A percentile compares a stretch with the other conserved stretches of the same genome.
These are phyloP conservation scores for Trissolcus japonicus DNA, from an alignment of 2,888 invertebrate genomes.

Conservation along the genomic window DNA sequence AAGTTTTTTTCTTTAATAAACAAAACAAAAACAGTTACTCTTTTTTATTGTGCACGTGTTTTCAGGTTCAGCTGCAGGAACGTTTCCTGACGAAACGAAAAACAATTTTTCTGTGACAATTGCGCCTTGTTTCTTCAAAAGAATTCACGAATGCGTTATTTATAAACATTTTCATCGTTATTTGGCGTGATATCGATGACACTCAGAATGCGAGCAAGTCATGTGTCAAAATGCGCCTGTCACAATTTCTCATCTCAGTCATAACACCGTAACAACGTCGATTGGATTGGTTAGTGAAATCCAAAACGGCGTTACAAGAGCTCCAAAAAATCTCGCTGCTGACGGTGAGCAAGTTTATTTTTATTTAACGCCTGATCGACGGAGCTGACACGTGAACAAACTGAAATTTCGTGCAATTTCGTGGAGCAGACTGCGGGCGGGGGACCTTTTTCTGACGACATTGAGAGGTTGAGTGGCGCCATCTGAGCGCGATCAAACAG, in stretches of 20 bases:
- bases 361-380: neutral
- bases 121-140: conserved; percentile 13
- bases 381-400: neutral
- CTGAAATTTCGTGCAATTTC: too few relatives aligned
- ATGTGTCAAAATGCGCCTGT: neutral
- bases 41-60: neutral
- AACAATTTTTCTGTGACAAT: conserved; percentile 50
- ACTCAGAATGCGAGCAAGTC: conserved; percentile 1
- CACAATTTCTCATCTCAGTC: conserved; percentile 1
- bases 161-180: conserved; percentile 33
- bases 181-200: neutral
- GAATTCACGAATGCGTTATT: conserved; percentile 34
- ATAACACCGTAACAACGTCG: too few relatives aligned
- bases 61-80: neutral
- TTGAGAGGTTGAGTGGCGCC: conserved; percentile 23
- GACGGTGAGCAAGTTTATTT: neutral
- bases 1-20: neutral
- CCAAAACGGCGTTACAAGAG: too few relatives aligned
- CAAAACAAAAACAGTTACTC: neutral
- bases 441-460: conserved; percentile 3
- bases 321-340: too few relatives aligned
- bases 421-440: conserved; percentile 1
- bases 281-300: too few relatives aligned
- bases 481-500: conserved; percentile 3
- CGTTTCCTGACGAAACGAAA: conserved; percentile 23